Evolutionary conservation across 1,140 invertebrate species (phyloP), one percentile per base, ranked within the genome.

Genomic region (Stegodyphus dumicola): DNA sequence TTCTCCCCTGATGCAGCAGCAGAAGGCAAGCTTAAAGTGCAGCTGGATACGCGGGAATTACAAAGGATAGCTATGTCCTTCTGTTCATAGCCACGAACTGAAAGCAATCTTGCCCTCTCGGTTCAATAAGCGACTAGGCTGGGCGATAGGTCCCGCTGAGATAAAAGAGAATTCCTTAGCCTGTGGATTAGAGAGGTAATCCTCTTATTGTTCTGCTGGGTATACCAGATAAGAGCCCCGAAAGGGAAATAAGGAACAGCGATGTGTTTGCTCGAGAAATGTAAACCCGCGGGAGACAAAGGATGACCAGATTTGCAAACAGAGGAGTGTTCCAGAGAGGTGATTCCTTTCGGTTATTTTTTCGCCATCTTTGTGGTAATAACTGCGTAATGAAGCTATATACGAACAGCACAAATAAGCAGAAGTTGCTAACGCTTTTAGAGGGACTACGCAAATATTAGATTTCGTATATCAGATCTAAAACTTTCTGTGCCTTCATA

Each of bases 181-280:
- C 78, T 33, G 33, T 33, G 78, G 71, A 75, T 83, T 65, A 53
- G 64, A 52, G 66, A 53, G 80, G 33, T 83, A 83, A 83, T 83
- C 80, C 73, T 74, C 80, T 83, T 83, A 83, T 83, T 83, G 80
- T 83, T 83, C 80, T 83, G 70, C 80, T 83, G 80, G 49, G 73
- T 74, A 67, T 60, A 83, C 70, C 70, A 83, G 80, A 83, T 83
- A 83, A 83, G 78, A 71, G 56, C 6, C 49, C 11, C 52, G 17
- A 52, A 9, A 60, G 77, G 60, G 13, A 65, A 64, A 75, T 60
- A 65, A 56, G 60, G 48, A 52, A 81, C 52, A 81, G 18, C 33
- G 78, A 81, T 64, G 78, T 81, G 78, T 81, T 81, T 81, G 78
- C 69, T 15, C 48, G 65, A 48, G 49, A 78, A 56, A 78, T 78